A percentile compares a stretch with the other conserved stretches of the same genome.
These are phyloP conservation scores for Microvelia longipes DNA, from an alignment of 1,140 invertebrate species.

Conservation along the genomic window DNA sequence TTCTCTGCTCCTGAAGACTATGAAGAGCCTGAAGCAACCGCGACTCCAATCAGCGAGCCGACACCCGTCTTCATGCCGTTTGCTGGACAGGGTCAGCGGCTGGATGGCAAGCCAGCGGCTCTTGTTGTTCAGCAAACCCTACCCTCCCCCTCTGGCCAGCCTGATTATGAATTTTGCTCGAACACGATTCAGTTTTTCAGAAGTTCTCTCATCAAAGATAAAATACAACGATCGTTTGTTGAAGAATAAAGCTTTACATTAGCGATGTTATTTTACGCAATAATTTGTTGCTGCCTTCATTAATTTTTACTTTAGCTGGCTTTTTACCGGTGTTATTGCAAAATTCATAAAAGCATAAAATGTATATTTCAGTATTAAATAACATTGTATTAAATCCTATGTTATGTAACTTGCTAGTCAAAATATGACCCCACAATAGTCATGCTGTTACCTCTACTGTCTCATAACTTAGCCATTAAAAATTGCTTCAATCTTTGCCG, in stretches of 20 bases:
- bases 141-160: background rate
- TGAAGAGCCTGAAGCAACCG: constrained; percentile 43
- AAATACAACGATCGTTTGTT: background rate
- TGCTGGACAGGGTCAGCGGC: constrained; percentile 18
- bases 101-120: constrained; percentile 24
- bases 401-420: too few species aligned
- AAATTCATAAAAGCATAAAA: too few species aligned
- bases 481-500: too few species aligned
- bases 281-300: too few species aligned
- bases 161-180: background rate
- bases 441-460: too few species aligned
- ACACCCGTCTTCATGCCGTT: background rate
- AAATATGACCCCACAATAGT: too few species aligned
- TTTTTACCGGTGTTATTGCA: too few species aligned
- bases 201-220: background rate
- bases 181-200: background rate
- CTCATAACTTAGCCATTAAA: too few species aligned
- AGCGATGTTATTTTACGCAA: too few species aligned
- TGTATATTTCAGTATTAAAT: too few species aligned
- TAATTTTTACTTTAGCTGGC: too few species aligned
- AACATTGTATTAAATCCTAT: too few species aligned
- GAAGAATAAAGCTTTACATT: background rate
- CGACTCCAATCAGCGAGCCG: background rate
- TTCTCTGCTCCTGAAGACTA: constrained; percentile 92
- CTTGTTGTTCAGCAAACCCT: background rate